phyloP scores from a whole-genome alignment of 1,140 invertebrate genomes.

The Drosophila watanabei region DNA sequence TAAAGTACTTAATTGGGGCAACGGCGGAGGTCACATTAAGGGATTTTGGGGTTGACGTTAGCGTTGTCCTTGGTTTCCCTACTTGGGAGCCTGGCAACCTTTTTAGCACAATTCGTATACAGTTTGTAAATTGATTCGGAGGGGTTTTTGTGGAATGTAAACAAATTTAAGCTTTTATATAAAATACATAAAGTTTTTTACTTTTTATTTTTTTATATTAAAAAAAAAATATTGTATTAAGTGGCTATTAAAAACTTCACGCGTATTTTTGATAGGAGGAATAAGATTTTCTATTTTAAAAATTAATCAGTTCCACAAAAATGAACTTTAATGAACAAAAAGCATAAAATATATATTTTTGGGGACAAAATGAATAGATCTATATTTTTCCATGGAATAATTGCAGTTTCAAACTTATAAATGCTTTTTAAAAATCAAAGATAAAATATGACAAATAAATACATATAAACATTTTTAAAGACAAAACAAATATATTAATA shows the following conservation, averaged over 20 bases:
- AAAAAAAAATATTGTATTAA: too few relatives aligned
- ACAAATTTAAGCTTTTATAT: not conserved
- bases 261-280: too few relatives aligned
- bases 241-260: too few relatives aligned
- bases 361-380: too few relatives aligned
- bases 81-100: not conserved
- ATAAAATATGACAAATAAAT: not conserved
- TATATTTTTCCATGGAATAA: too few relatives aligned
- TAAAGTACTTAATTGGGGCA: constrained; percentile 47
- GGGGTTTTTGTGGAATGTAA: not conserved
- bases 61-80: not conserved
- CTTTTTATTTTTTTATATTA: not conserved
- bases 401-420: too few relatives aligned
- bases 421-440: too few relatives aligned
- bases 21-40: constrained; percentile 26
- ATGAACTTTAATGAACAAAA: too few relatives aligned
- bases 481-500: not conserved
- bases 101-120: not conserved
- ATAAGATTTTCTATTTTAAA: too few relatives aligned
- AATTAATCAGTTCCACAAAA: too few relatives aligned
- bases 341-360: too few relatives aligned
- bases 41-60: constrained; percentile 1
- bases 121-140: constrained; percentile 3
- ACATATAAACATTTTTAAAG: not conserved
- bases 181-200: not conserved